Base-by-base conservation (phyloP, 2,113 vertebrate species). In the Stictonetta naevosa region DNA sequence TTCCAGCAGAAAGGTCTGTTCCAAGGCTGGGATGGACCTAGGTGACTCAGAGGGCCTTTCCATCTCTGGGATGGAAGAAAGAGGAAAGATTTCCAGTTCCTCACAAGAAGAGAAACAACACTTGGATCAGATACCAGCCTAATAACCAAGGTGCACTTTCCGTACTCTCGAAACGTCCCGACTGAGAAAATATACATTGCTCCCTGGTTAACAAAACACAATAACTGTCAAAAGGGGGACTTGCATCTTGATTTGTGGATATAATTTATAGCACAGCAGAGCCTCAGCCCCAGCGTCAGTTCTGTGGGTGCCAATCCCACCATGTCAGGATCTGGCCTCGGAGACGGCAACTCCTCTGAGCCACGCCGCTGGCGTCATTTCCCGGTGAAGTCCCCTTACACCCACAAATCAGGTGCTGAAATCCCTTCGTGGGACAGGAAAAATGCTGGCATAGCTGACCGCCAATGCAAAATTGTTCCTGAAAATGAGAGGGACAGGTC, bases 401-500 rank as follows among this genome's bases (percentile, higher is more conserved):
- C 88, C 89, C 96, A 96, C 92, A 97, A 96, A 96, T 96, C 96
- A 97, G 96, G 94, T 96, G 91, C 94, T 96, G 75, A 91, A 96
- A 87, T 97, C 93, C 86, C 92, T 38, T 93, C 73, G 86, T 59
- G 92, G 95, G 86, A 73, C 13, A 92, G 84, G 69, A 94, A 95
- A 97, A 97, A 95, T 94, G 93, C 91, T 96, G 96, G 92, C 95
- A 92, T 50, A 85, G 69, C 83, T 31, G 46, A 52, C 78, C 91
- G 92, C 86, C 94, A 95, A 69, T 74, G 74, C 76, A 87, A 93
- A 97, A 95, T 91, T 85, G 91, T 83, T 94, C 92, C 91, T 96
- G 88, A 92, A 96, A 92, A 95, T 77, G 86, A 94, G 83, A 86
- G 67, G 84, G 92, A 96, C 96, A 96, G 92, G 92, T 93, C 96